Evolutionary conservation across 2,888 invertebrate genomes (phyloP).

Genomic region (Pantelozetes paolii): DNA sequence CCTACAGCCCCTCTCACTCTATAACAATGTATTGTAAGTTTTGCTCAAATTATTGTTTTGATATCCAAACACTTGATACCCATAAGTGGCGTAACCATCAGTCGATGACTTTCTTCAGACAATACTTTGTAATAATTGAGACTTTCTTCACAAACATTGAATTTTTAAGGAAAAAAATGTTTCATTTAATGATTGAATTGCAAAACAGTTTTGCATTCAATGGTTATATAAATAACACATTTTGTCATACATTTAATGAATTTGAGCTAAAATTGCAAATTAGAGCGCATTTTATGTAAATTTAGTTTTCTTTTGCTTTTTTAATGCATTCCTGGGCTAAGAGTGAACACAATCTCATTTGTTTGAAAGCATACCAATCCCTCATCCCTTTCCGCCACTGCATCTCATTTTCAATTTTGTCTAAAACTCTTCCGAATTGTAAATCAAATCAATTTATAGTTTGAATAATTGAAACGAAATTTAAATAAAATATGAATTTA

Average conservation of each 20-base stretch:
- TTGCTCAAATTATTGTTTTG: background rate
- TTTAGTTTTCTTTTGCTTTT: background rate
- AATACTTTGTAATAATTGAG: background rate
- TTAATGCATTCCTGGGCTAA: background rate
- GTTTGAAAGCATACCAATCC: no score
- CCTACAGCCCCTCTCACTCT: background rate
- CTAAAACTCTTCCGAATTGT: slow-evolving; percentile 13
- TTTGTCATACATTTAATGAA: background rate
- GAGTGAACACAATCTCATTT: background rate
- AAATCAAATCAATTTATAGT: background rate
- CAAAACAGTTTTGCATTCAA: background rate
- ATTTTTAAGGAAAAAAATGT: background rate
- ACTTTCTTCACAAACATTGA: background rate
- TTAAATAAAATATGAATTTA: background rate
- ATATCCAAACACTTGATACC: slow-evolving; percentile 1
- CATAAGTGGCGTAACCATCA: background rate
- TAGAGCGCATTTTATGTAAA: background rate
- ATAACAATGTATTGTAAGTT: slow-evolving; percentile 1
- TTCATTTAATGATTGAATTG: background rate
- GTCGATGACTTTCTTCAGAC: background rate
- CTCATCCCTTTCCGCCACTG: slow-evolving; percentile 4
- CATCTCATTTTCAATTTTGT: background rate
- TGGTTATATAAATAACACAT: background rate
- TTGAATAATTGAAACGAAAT: slow-evolving; percentile 19
- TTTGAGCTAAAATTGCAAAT: slow-evolving; percentile 5